A percentile compares a stretch with the other conserved stretches of the same genome.
Conservation (phyloP, 2,888 invertebrate species). For the Aplocera efformata region DNA sequence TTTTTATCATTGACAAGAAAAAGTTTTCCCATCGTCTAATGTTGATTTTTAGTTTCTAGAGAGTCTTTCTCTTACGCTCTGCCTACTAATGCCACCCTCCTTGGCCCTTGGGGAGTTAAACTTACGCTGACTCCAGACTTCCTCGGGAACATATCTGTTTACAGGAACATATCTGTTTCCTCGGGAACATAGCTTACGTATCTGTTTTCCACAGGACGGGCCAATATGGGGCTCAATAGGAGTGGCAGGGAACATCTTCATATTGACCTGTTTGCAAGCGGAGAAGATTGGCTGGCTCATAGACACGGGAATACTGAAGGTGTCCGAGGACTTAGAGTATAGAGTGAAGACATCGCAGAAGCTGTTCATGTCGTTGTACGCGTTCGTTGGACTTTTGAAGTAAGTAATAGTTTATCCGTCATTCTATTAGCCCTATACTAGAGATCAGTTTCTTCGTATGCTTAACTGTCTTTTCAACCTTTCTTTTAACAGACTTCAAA, state of each 20-base stretch:
- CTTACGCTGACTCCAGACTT: too few species aligned
- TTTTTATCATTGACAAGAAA: too few species aligned
- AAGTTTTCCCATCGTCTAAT: too few species aligned
- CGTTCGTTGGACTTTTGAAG: conserved; percentile 86
- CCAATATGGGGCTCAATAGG: conserved; percentile 77
- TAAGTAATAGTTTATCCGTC: conserved; percentile 48
- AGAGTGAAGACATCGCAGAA: conserved; percentile 85
- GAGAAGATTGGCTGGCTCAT: conserved; percentile 92
- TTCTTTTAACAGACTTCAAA: too few species aligned
- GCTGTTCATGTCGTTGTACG: conserved; percentile 86
- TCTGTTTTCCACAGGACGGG: conserved; percentile 50
- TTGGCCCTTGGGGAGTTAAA: too few species aligned
- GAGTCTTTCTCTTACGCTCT: too few species aligned
- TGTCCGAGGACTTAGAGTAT: conserved; percentile 77
- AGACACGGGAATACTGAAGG: conserved; percentile 83
- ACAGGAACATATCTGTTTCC: too few species aligned
- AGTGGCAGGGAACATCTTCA: conserved; percentile 85
- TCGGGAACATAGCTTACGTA: background rate
- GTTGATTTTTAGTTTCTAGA: too few species aligned
- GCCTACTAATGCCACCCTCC: too few species aligned
- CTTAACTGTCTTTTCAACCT: too few species aligned
- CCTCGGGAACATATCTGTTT: too few species aligned
- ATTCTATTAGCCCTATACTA: background rate
- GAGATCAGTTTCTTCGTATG: too few species aligned
- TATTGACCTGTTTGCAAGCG: conserved; percentile 88